phyloP scores from a whole-genome alignment of 2,797 vertebrate species.

The Dermochelys coriacea region DNA sequence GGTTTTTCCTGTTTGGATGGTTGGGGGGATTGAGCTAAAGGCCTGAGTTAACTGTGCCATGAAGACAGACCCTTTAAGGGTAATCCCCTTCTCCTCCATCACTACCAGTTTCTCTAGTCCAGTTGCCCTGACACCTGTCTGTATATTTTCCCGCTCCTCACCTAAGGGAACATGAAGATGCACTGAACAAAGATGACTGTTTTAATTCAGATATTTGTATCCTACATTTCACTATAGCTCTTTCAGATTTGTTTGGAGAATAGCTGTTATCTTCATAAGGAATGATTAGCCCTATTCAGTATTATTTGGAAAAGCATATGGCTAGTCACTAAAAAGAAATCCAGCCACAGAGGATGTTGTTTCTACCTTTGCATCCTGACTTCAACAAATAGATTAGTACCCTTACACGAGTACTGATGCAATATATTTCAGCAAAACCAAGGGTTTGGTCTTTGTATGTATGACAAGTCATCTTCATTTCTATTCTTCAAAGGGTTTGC shows the following conservation, averaged over 20 bases:
- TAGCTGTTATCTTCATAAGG: background rate
- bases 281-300: background rate
- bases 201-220: background rate
- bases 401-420: rapidly evolving
- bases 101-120: background rate
- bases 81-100: background rate
- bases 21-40: no score
- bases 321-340: background rate
- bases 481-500: background rate
- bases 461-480: background rate
- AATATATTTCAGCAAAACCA: background rate
- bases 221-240: background rate
- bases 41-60: no score
- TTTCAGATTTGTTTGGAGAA: background rate
- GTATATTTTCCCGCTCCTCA: background rate
- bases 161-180: background rate
- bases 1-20: no score
- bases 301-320: background rate
- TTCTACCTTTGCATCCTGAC: background rate
- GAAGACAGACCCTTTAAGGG: background rate
- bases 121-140: background rate
- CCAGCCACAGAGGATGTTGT: background rate
- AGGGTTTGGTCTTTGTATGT: background rate
- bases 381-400: background rate
- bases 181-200: background rate